Evolutionary conservation across 2,113 vertebrate species (phyloP), one percentile per base, ranked within the genome.

Genomic region (Lamprologus ornatipinnis): DNA sequence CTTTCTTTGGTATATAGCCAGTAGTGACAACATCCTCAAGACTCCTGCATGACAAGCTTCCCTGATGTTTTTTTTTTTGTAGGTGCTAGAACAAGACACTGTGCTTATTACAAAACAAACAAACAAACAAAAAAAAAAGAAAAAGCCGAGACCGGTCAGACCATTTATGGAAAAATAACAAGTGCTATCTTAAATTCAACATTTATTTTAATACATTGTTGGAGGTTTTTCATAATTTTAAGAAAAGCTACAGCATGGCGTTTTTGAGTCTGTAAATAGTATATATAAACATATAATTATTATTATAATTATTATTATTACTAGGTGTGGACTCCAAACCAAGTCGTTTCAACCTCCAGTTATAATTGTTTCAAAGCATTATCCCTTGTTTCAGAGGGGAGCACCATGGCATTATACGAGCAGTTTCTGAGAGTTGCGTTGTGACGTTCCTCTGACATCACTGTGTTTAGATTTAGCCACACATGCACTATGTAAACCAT

Each of bases 171-270:
- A 97, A 97, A 97, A 97, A 96, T 97, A 95, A 94, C 97, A 95
- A 98, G 98, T 99, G 97, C 98, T 98, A 97, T 98, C 97, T 97
- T 97, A 97, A 97, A 97, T 97, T 98, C 97, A 97, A 97, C 96
- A 97, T 98, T 99, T 99, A 98, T 99, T 99, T 99, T 99, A 99
- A 97, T 99, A 99, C 98, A 98, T 98, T 97, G 97, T 99, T 98
- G 98, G 97, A 97, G 96, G 97, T 97, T 97, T 97, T 97, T 98
- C 97, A 97, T 98, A 97, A 98, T 99, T 98, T 98, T 97, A 97
- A 97, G 96, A 97, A 96, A 96, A 97, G 97, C 97, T 97, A 97
- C 97, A 97, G 98, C 98, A 98, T 98, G 98, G 97, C 96, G 95
- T 98, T 97, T 98, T 98, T 97, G 97, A 96, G 97, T 98, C 97